These are phyloP conservation scores for Sebastes fasciatus DNA, from an alignment of 2,113 vertebrate genomes.

Conservation along the genomic window DNA sequence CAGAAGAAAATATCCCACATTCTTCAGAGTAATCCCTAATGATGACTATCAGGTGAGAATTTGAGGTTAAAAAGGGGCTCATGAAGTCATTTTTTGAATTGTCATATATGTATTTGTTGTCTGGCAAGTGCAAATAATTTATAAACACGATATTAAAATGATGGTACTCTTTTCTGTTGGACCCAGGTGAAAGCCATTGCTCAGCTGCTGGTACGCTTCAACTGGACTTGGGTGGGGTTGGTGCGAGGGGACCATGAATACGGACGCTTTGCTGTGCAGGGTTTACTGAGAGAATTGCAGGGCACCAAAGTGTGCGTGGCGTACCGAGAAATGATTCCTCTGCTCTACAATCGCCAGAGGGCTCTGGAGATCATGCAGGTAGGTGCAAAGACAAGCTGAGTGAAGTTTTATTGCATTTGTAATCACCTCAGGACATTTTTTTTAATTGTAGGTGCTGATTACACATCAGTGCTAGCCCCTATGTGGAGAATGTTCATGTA, in stretches of 20 bases:
- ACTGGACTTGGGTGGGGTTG: conserved; percentile 84
- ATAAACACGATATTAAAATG: not conserved
- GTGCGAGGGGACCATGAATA: conserved; percentile 83
- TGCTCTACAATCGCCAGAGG: conserved; percentile 72
- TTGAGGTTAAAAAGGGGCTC: not conserved
- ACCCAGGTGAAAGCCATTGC: conserved; percentile 83
- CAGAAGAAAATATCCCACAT: conserved; percentile 79
- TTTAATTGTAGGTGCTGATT: not conserved
- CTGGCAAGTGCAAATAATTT: not conserved
- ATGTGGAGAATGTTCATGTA: not conserved
- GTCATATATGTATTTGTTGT: not conserved
- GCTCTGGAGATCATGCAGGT: conserved; percentile 81
- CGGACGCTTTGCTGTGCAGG: conserved; percentile 80
- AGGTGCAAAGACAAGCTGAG: not conserved
- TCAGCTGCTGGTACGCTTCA: conserved; percentile 79
- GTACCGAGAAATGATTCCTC: conserved; percentile 83
- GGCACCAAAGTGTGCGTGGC: conserved; percentile 79
- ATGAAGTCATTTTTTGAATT: not conserved
- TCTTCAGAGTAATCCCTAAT: conserved; percentile 84
- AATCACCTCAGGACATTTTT: not conserved
- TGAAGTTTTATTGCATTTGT: not conserved
- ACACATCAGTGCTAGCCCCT: not conserved
- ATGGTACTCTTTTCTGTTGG: conserved; percentile 13
- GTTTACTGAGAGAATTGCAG: conserved; percentile 77
- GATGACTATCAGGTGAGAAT: conserved; percentile 83